phyloP scores from a whole-genome alignment of 2,113 vertebrate species.

The Lipophrys pholis region DNA sequence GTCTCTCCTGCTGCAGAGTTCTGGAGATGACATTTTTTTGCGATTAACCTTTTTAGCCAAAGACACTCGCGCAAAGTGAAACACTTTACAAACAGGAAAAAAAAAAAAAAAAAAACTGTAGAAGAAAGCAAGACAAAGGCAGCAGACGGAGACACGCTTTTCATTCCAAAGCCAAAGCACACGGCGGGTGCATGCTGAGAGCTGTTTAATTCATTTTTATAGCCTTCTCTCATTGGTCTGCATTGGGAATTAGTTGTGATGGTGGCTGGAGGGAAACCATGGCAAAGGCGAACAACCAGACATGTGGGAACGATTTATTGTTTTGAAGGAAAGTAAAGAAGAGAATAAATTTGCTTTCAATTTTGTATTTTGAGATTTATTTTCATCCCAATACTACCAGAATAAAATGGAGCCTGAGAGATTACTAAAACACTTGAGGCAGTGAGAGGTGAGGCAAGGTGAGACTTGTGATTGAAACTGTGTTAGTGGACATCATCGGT shows the following conservation, averaged over 20 bases:
- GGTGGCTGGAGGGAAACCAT: background rate
- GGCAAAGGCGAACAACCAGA: background rate
- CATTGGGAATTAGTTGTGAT: background rate
- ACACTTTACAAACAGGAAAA: background rate
- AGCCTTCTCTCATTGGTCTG: background rate
- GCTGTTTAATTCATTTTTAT: slow-evolving; percentile 10
- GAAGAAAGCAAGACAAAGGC: background rate
- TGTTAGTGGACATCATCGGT: too few species aligned
- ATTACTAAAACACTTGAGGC: too few species aligned
- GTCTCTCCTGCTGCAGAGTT: background rate
- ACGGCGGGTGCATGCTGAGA: background rate
- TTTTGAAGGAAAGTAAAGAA: background rate
- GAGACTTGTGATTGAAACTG: too few species aligned
- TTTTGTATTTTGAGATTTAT: too few species aligned
- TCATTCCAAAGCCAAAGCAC: background rate
- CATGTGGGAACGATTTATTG: background rate
- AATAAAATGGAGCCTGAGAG: too few species aligned
- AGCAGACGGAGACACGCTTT: background rate
- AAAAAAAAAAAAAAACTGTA: background rate
- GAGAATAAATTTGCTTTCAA: background rate
- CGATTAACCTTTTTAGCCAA: slow-evolving; percentile 19
- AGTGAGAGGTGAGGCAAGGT: too few species aligned
- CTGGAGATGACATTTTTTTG: slow-evolving; percentile 11
- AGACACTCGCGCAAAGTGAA: slow-evolving; percentile 10
- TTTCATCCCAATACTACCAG: too few species aligned